phyloP scores from a whole-genome alignment of 2,888 invertebrate genomes.

The Tipula confusa region DNA sequence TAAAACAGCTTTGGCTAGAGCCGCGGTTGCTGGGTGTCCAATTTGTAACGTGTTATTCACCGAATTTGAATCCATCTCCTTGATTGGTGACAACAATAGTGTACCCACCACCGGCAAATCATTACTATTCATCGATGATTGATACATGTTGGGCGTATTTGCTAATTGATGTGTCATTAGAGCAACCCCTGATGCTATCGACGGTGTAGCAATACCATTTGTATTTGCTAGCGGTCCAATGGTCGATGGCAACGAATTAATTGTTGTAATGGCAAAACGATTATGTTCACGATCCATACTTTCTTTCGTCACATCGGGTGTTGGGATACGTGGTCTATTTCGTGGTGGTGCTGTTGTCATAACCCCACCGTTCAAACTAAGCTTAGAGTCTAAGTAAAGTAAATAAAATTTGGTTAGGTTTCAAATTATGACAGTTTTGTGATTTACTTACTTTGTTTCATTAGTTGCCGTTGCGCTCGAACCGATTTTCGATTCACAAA shows the following conservation, averaged over 20 bases:
- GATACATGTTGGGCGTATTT: conserved; percentile 52
- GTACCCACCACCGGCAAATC: conserved; percentile 72
- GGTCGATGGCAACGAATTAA: conserved; percentile 48
- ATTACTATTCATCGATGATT: conserved; percentile 42
- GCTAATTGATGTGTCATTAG: conserved; percentile 63
- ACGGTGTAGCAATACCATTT: conserved; percentile 44
- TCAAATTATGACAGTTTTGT: too few species aligned
- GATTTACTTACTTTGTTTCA: conserved; percentile 62
- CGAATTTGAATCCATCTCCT: conserved; percentile 74
- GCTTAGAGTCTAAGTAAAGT: conserved; percentile 63
- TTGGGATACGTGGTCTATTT: conserved; percentile 81
- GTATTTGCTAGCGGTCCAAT: conserved; percentile 35
- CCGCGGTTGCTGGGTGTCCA: conserved; percentile 68
- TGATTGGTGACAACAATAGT: conserved; percentile 74
- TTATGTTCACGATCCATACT: conserved; percentile 67
- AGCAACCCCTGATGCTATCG: conserved; percentile 57
- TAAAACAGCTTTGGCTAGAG: conserved; percentile 73
- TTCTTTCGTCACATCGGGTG: conserved; percentile 82
- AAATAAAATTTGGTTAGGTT: not conserved
- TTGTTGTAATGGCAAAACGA: conserved; percentile 41
- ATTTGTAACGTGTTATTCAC: conserved; percentile 70
- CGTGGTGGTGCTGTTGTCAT: conserved; percentile 54
- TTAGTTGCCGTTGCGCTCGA: conserved; percentile 50
- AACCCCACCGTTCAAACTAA: conserved; percentile 60
- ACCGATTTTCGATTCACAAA: conserved; percentile 73